Base-by-base conservation (phyloP, 2,888 invertebrate species). In the Hipparchia sbordonii region DNA sequence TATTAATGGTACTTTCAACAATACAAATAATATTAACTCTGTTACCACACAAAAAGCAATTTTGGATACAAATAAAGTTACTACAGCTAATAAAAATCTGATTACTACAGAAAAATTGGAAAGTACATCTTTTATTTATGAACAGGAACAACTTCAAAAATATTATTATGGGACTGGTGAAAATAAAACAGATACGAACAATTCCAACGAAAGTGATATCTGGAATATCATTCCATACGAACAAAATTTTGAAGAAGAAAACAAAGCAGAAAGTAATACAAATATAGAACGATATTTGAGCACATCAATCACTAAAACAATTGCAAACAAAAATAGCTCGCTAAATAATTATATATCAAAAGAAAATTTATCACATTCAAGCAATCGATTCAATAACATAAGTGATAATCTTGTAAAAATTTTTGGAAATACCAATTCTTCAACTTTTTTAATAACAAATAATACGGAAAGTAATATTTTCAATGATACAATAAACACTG, bases 201-300 rank as follows among this genome's bases (percentile, higher is more conserved):
- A 12, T 6, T 23, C 48, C 10, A 65, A 52, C 23, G 65, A 65
- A 33, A 65, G 51, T 65, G 65, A 52, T 2, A 51, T 65, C 33
- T 57, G 57, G 57, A 23, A 13, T 57, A 57, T 57, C 13, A 57
- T 57, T 23, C 7, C 57, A 57, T 57, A 57, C 23, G 10, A 52
- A 23, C 8, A 48, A 7, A 48, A 9, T 52, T 5, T 39, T 13
- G 48, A 13, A 13, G 13, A 62, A 13, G 46, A 46, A n/a, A 46
- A 6, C 39, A 23, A 3, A 13, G 6, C 9, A 23, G 23, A 23
- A 57, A 57, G 23, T 7, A 57, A 8, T 57, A 23, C 8, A 8
- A 13, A 23, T 23, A 57, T 23, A 2, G 13, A 7, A 57, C 8
- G 6, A 23, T 9, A 57, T 57, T 23, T 57, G 6, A 13, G 8